Conservation (phyloP, 2,113 vertebrate species). For the Petrocephalus zakoni region DNA sequence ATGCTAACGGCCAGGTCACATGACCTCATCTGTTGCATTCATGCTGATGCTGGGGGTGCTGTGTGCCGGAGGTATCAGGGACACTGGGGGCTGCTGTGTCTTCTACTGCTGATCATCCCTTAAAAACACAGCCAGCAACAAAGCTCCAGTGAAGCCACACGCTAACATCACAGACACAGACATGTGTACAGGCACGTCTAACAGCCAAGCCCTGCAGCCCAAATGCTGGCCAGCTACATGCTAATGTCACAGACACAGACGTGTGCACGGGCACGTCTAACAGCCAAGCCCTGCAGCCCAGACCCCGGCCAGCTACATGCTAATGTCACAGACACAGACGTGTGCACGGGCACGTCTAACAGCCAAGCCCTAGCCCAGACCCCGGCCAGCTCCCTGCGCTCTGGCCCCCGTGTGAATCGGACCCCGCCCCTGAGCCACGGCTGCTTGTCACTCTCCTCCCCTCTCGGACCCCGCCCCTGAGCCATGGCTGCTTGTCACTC, state of each 20-base stretch:
- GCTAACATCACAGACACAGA: not conserved
- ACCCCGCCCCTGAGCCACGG: no score
- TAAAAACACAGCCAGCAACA: constrained; percentile 13
- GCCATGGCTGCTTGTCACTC: no score
- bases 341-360: not conserved
- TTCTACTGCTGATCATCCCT: constrained; percentile 36
- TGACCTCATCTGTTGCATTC: not conserved
- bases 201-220: not conserved
- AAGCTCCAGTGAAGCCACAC: not conserved
- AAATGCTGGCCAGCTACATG: not conserved
- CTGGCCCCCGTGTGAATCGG: no score
- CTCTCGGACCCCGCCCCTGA: no score
- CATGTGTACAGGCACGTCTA: not conserved
- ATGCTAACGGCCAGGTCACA: constrained; percentile 14
- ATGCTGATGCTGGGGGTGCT: not conserved
- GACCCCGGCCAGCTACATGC: not conserved
- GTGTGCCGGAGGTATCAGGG: not conserved
- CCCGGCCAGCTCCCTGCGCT: not conserved
- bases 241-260: not conserved
- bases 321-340: not conserved
- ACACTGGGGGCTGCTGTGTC: not conserved
- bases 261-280: not conserved
- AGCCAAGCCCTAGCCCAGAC: not conserved
- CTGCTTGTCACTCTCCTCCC: no score
- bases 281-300: not conserved